Evolutionary conservation across 2,113 vertebrate species (phyloP).

Genomic region (Tragelaphus strepsiceros): DNA sequence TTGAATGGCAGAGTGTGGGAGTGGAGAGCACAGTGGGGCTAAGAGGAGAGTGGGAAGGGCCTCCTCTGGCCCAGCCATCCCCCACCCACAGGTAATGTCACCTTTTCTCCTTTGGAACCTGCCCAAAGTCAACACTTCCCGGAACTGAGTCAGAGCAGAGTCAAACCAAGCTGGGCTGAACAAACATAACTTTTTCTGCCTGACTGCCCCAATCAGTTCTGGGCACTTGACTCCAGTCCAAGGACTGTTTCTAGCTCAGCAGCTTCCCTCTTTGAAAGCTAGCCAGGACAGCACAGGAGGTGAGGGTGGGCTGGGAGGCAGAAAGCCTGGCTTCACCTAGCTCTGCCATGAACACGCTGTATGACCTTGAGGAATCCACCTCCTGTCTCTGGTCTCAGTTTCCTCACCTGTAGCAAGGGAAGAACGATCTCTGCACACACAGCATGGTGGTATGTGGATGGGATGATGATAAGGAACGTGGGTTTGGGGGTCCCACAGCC

Average conservation of each 20-base stretch:
- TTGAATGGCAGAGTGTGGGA: neutral
- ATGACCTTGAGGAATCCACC: neutral
- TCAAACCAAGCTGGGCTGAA: neutral
- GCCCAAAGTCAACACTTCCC: slow-evolving; percentile 15
- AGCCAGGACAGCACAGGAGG: neutral
- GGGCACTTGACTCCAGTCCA: neutral
- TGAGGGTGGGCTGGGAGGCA: neutral
- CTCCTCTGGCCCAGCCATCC: neutral
- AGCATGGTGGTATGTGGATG: neutral
- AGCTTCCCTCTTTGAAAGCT: neutral
- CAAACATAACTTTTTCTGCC: neutral
- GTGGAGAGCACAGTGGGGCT: neutral
- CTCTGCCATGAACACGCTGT: neutral
- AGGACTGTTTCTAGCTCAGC: neutral
- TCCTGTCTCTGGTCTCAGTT: neutral
- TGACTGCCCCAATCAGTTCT: neutral
- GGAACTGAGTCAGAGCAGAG: neutral
- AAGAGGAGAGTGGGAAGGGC: neutral
- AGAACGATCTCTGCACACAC: neutral
- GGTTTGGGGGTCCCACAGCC: neutral
- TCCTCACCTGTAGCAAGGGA: neutral
- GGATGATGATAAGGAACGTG: neutral
- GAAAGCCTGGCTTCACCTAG: neutral
- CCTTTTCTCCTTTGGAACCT: neutral
- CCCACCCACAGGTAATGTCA: neutral